Conservation (phyloP, 2,888 invertebrate genomes). For the Dicycla oo region DNA sequence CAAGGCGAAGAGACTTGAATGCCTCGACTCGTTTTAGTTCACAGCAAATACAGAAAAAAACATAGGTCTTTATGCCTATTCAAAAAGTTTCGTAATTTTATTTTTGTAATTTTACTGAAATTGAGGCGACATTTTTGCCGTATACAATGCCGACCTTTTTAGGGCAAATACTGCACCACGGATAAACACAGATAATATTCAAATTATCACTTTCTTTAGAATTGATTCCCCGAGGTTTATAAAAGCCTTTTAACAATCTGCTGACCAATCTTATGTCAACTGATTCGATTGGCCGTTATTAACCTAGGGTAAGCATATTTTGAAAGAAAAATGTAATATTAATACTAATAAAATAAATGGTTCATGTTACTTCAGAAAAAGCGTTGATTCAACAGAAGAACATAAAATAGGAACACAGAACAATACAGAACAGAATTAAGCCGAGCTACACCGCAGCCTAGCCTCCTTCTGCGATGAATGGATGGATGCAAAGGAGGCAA, state of each 20-base stretch:
- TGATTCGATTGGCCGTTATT: too few relatives aligned
- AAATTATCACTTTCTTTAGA: neutral
- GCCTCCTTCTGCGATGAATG: too few relatives aligned
- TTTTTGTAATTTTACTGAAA: neutral
- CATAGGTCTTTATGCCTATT: neutral
- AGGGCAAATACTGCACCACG: slow-evolving; percentile 5
- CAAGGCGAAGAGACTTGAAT: slow-evolving; percentile 25
- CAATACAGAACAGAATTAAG: too few relatives aligned
- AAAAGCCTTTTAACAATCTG: neutral
- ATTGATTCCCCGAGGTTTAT: neutral
- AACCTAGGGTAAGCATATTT: too few relatives aligned
- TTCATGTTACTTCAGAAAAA: too few relatives aligned
- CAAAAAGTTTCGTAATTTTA: neutral
- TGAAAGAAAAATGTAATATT: too few relatives aligned
- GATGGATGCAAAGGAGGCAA: too few relatives aligned
- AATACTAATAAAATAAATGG: too few relatives aligned
- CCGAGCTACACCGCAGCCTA: too few relatives aligned
- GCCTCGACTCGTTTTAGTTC: slow-evolving; percentile 12
- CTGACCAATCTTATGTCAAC: too few relatives aligned
- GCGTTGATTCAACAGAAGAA: too few relatives aligned
- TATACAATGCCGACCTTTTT: neutral
- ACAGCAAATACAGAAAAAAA: slow-evolving; percentile 15
- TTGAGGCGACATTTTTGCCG: neutral
- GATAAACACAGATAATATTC: neutral
- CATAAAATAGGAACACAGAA: too few relatives aligned